phyloP scores from a whole-genome alignment of 2,797 vertebrate species.

The Apogon talboti region DNA sequence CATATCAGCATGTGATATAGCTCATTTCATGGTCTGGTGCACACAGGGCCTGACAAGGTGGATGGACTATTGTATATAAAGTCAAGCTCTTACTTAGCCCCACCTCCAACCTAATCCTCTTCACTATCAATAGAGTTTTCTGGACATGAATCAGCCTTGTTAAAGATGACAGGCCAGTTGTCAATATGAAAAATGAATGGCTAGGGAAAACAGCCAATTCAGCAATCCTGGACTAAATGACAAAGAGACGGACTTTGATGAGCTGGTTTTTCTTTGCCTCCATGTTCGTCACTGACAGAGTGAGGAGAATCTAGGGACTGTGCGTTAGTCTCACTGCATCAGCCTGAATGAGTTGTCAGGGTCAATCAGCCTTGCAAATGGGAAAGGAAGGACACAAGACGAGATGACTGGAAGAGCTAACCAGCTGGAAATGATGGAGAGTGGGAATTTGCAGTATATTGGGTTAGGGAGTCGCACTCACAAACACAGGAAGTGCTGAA shows the following conservation, averaged over 20 bases:
- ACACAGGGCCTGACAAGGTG: slow-evolving; percentile 16
- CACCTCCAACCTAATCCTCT: slow-evolving; percentile 5
- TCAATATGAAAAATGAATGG: slow-evolving; percentile 51
- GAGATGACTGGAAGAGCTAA: slow-evolving; percentile 56
- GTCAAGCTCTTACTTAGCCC: background rate
- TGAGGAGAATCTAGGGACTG: background rate
- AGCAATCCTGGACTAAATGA: slow-evolving; percentile 52
- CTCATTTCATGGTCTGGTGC: slow-evolving; percentile 60
- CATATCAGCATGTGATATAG: slow-evolving; percentile 8
- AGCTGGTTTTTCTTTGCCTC: slow-evolving; percentile 46
- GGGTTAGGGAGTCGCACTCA: slow-evolving; percentile 28
- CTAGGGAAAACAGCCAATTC: slow-evolving; percentile 40
- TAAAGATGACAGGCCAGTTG: slow-evolving; percentile 42
- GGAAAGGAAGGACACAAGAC: slow-evolving; percentile 65
- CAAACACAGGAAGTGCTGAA: slow-evolving; percentile 21
- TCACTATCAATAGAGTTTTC: slow-evolving; percentile 35
- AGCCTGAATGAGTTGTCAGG: slow-evolving; percentile 69
- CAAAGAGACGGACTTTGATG: slow-evolving; percentile 56
- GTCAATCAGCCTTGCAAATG: slow-evolving; percentile 73
- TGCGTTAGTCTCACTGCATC: slow-evolving; percentile 38
- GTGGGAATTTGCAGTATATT: slow-evolving; percentile 32
- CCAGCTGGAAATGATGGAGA: slow-evolving; percentile 69
- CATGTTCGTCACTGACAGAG: slow-evolving; percentile 32
- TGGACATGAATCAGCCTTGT: slow-evolving; percentile 54
- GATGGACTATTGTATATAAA: slow-evolving; percentile 24